Conservation (phyloP, 2,797 vertebrate genomes). For the Myripristis jacobus region DNA sequence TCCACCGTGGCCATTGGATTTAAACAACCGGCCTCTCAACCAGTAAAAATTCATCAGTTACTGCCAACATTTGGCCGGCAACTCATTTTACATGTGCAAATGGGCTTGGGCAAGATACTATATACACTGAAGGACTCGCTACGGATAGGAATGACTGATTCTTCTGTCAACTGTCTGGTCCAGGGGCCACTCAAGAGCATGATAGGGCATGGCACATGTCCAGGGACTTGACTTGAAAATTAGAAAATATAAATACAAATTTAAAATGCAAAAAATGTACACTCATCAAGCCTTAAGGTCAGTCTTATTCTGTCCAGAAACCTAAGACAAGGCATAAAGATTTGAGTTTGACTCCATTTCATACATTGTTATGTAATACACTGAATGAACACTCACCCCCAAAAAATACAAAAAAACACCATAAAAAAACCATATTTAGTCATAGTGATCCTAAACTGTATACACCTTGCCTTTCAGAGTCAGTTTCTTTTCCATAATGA, state of each 20-base stretch:
- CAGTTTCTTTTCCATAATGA: not conserved
- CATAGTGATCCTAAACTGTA: not conserved
- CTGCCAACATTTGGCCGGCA: not conserved
- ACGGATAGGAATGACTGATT: not conserved
- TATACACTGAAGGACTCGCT: conserved; percentile 6
- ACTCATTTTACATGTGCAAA: conserved; percentile 3
- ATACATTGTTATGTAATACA: too few species aligned
- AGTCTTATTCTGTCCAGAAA: too few species aligned
- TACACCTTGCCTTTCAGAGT: not conserved
- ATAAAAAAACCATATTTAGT: too few species aligned
- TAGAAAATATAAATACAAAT: too few species aligned
- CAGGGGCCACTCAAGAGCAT: too few species aligned
- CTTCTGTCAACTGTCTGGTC: too few species aligned
- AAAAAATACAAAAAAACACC: too few species aligned
- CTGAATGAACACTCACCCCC: too few species aligned
- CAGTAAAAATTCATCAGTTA: conserved; percentile 5
- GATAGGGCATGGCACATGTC: not conserved
- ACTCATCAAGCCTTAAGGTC: too few species aligned
- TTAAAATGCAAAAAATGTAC: too few species aligned
- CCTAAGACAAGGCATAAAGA: too few species aligned
- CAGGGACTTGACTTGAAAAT: not conserved
- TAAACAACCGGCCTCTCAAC: conserved; percentile 5
- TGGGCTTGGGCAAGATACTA: not conserved
- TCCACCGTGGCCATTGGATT: not conserved
- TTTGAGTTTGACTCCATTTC: too few species aligned